Evolutionary conservation across 2,797 vertebrate genomes (phyloP).

Genomic region (Channa striata): DNA sequence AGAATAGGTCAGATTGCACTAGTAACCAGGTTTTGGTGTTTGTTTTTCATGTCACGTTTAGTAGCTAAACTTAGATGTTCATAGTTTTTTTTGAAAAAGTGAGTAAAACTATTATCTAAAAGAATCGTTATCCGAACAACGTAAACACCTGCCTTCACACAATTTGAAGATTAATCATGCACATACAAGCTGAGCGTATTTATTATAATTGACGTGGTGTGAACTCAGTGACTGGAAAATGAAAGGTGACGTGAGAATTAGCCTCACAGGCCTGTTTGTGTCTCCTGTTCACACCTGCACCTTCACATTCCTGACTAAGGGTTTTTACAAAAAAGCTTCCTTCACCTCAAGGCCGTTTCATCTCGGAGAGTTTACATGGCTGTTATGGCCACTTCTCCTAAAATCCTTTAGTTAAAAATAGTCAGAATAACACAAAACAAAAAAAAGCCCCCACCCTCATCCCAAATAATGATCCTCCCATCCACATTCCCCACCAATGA

Average conservation of each 20-base stretch:
- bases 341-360: background rate
- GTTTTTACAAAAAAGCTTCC: background rate
- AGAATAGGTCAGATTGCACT: no score
- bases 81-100: no score
- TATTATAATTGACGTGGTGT: background rate
- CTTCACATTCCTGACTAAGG: conserved; percentile 11
- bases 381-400: background rate
- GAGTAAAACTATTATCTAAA: no score
- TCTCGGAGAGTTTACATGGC: background rate
- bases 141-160: no score
- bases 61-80: no score
- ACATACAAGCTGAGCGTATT: conserved; percentile 4
- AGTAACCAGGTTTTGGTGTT: no score
- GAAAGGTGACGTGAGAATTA: conserved; percentile 17
- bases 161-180: background rate
- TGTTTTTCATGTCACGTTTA: no score
- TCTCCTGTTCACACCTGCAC: conserved; percentile 31
- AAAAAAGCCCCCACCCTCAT: conserved; percentile 1
- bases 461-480: conserved; percentile 21
- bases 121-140: no score
- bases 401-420: background rate
- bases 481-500: conserved; percentile 48
- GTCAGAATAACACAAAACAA: conserved; percentile 6
- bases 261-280: background rate
- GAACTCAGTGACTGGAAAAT: conserved; percentile 21